These are phyloP conservation scores for Felis catus DNA, from an alignment of 2,113 vertebrate species.

Conservation along the genomic window F.catus_Fca126_mat1.0 CM031411.1:24875001-24875500, in stretches of 20 bases:
- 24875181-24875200: not conserved
- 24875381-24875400: not conserved
- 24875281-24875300: not conserved
- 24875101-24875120: not conserved
- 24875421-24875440: not conserved
- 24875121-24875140: not conserved
- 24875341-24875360: not conserved
- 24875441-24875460: not conserved
- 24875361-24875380: not conserved
- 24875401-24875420: not conserved
- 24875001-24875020: not conserved
- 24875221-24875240: not conserved
- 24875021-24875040: not conserved
- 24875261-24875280: not conserved
- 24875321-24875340: not conserved
- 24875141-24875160: not conserved
- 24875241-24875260: not conserved
- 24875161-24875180: not conserved
- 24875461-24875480: not conserved
- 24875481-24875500: not conserved
- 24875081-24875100: not conserved
- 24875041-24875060: not conserved
- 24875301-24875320: not conserved
- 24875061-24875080: not conserved
- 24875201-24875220: not conserved